phyloP scores from a whole-genome alignment of 2,888 invertebrate species.

The Zaprionus lineosus region DNA sequence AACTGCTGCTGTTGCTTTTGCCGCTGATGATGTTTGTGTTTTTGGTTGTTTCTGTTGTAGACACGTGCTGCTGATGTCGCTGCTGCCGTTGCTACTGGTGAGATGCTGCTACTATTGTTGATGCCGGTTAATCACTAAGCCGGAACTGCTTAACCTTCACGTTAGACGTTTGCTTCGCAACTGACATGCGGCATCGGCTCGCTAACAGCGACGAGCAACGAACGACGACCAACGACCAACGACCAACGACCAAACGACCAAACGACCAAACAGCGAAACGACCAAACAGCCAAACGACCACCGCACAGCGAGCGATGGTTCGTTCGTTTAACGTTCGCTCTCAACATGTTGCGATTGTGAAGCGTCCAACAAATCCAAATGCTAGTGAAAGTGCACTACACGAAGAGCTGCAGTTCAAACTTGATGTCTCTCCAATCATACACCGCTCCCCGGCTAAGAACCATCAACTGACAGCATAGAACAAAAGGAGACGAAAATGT shows the following conservation, averaged over 20 bases:
- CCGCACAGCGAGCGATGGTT: too few species aligned
- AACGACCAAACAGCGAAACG: too few species aligned
- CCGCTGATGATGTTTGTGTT: constrained; percentile 14
- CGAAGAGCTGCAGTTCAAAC: constrained; percentile 1
- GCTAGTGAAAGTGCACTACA: constrained; percentile 39
- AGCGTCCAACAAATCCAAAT: not conserved
- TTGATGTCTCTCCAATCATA: constrained; percentile 8
- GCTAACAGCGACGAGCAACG: constrained; percentile 27
- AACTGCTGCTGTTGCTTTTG: constrained; percentile 4
- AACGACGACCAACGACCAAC: constrained; percentile 12
- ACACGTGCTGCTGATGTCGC: constrained; percentile 41
- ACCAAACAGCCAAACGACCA: too few species aligned
- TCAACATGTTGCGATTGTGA: constrained; percentile 58
- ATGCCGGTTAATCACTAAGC: constrained; percentile 27
- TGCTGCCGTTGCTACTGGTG: constrained; percentile 23
- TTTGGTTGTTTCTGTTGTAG: constrained; percentile 19
- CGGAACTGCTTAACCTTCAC: constrained; percentile 63
- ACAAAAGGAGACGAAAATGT: constrained; percentile 9
- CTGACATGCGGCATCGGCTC: constrained; percentile 55
- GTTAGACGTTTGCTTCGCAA: constrained; percentile 74
- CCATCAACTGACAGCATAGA: constrained; percentile 5
- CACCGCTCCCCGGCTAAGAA: not conserved
- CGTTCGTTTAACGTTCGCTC: constrained; percentile 37
- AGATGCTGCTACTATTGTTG: constrained; percentile 32
- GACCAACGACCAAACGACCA: too few species aligned